phyloP scores from a whole-genome alignment of 2,888 invertebrate genomes.

The Nycteola revayana region DNA sequence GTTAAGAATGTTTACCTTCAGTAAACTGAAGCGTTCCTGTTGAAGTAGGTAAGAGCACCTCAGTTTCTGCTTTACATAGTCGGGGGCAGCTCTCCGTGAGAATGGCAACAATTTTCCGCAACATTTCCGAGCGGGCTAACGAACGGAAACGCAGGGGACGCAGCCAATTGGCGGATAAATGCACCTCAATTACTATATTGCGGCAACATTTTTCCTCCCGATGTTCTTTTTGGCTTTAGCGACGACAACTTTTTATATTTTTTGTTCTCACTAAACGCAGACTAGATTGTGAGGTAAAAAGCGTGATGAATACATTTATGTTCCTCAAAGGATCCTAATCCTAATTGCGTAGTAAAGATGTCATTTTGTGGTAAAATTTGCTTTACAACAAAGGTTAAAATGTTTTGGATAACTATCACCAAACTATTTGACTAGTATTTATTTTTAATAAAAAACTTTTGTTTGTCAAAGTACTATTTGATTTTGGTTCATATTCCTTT shows the following conservation, averaged over 20 bases:
- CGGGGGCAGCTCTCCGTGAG: constrained; percentile 47
- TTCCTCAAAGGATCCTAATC: constrained; percentile 6
- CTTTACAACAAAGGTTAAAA: not conserved
- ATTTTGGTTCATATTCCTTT: too few relatives aligned
- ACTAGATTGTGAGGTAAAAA: constrained; percentile 7
- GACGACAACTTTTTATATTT: constrained; percentile 41
- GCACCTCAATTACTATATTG: constrained; percentile 75
- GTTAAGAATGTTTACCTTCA: constrained; percentile 24
- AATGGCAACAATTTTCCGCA: constrained; percentile 74
- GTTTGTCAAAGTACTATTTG: too few relatives aligned
- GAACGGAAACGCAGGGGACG: constrained; percentile 76
- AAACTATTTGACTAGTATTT: too few relatives aligned
- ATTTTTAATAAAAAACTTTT: too few relatives aligned
- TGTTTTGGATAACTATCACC: constrained; percentile 1
- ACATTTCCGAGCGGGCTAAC: constrained; percentile 73
- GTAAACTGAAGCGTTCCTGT: constrained; percentile 24
- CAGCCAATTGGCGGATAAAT: constrained; percentile 75
- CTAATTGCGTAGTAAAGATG: constrained; percentile 1
- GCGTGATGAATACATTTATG: not conserved
- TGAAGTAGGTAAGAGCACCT: constrained; percentile 30
- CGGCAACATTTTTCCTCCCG: constrained; percentile 69
- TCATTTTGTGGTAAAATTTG: too few relatives aligned
- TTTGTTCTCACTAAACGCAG: constrained; percentile 25
- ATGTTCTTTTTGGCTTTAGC: constrained; percentile 50
- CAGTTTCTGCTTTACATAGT: constrained; percentile 57